Conservation (phyloP, 2,113 vertebrate species). For the Pangasianodon hypophthalmus region DNA sequence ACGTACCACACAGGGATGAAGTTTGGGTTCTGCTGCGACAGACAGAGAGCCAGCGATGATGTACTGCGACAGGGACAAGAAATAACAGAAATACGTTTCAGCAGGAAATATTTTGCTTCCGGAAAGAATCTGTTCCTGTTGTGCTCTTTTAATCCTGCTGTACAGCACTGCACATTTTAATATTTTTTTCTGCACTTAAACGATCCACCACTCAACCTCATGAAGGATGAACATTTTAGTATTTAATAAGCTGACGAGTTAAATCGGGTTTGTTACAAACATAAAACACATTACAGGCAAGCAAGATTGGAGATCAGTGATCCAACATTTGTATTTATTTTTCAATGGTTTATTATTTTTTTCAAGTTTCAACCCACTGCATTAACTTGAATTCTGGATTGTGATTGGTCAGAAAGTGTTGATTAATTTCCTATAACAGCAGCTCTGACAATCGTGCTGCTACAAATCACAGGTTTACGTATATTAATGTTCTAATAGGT, state of each 20-base stretch:
- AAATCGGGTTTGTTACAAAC: neutral
- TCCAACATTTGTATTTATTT: too few relatives aligned
- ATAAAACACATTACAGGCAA: too few relatives aligned
- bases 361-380: too few relatives aligned
- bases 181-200: neutral
- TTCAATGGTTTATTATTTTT: too few relatives aligned
- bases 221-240: neutral
- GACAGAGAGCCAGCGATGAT: conserved; percentile 35
- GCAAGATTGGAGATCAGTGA: too few relatives aligned
- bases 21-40: conserved; percentile 24
- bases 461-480: too few relatives aligned
- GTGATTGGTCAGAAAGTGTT: too few relatives aligned
- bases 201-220: neutral
- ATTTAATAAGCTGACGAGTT: neutral
- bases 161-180: neutral
- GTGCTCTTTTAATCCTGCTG: neutral
- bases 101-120: neutral
- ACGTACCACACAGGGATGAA: conserved; percentile 30
- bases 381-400: too few relatives aligned
- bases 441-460: too few relatives aligned
- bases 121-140: neutral
- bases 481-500: too few relatives aligned
- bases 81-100: neutral
- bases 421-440: too few relatives aligned
- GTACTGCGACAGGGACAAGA: neutral